Evolutionary conservation across 23 tunicate species (phyloP).

Genomic region (Styela plicata): DNA sequence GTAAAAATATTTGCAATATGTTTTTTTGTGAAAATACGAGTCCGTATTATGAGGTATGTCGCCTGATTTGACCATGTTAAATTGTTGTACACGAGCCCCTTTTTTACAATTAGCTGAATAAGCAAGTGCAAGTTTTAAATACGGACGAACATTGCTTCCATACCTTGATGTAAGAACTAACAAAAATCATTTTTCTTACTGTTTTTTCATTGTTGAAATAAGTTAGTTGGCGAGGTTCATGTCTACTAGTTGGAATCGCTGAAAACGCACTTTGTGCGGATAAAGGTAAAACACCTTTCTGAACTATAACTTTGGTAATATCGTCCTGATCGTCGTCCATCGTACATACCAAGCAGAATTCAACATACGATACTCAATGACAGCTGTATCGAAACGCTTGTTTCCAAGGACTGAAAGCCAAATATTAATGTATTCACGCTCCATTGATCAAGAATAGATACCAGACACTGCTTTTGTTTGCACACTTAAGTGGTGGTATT

Average conservation of each 20-base stretch:
- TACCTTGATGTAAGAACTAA: not conserved
- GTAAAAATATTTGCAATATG: too few relatives aligned
- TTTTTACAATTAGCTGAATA: too few relatives aligned
- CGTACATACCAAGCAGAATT: too few relatives aligned
- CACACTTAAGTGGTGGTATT: too few relatives aligned
- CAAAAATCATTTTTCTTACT: conserved; percentile 1
- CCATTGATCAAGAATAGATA: not conserved
- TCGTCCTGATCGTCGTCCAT: conserved; percentile 6
- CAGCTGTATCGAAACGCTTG: too few relatives aligned
- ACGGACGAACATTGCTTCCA: too few relatives aligned
- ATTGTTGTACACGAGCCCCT: too few relatives aligned
- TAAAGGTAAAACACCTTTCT: conserved; percentile 79
- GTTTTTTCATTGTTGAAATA: conserved; percentile 80
- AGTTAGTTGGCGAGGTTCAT: conserved; percentile 67
- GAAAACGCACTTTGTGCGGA: conserved; percentile 92
- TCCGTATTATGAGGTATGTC: too few relatives aligned
- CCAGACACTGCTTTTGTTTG: not conserved
- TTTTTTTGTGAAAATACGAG: too few relatives aligned
- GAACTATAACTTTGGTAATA: conserved; percentile 45
- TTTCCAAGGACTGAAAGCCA: not conserved
- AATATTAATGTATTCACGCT: not conserved
- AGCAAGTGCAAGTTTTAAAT: too few relatives aligned
- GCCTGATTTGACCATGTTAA: too few relatives aligned
- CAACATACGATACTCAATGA: too few relatives aligned
- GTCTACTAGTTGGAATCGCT: conserved; percentile 79